These are phyloP conservation scores for Onthophagus taurus DNA, from an alignment of 1,140 invertebrate species.

Conservation along the genomic window DNA sequence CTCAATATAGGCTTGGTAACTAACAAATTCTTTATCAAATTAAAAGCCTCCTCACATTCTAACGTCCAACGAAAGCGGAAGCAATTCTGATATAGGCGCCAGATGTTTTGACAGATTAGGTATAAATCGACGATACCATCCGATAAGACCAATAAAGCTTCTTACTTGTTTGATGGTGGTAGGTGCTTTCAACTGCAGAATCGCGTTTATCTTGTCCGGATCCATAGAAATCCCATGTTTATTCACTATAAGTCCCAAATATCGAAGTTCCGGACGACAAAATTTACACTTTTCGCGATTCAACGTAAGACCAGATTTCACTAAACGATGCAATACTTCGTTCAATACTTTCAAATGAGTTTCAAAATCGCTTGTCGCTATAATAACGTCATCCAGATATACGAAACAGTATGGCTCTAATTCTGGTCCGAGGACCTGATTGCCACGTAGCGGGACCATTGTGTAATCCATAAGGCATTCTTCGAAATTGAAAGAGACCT, in stretches of 20 bases:
- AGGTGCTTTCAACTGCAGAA: slow-evolving; percentile 23
- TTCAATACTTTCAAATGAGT: slow-evolving; percentile 25
- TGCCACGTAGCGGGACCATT: slow-evolving; percentile 36
- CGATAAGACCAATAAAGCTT: background rate
- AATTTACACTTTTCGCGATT: background rate
- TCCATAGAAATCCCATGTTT: slow-evolving; percentile 25
- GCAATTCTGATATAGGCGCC: background rate
- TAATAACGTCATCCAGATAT: slow-evolving; percentile 30
- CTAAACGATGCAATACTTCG: background rate
- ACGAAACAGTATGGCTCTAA: slow-evolving; percentile 21
- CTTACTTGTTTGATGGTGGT: slow-evolving; percentile 5
- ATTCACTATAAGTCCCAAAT: slow-evolving; percentile 31
- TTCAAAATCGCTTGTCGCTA: slow-evolving; percentile 29
- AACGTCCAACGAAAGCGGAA: background rate
- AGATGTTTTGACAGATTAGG: background rate
- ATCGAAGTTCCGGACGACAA: background rate
- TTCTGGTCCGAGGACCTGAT: slow-evolving; percentile 19
- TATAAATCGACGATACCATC: background rate
- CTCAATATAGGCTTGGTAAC: slow-evolving; percentile 15
- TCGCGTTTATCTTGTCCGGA: slow-evolving; percentile 27
- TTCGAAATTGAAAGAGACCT: slow-evolving; percentile 28
- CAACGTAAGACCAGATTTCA: background rate
- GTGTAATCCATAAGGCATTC: slow-evolving; percentile 27
- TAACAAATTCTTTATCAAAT: slow-evolving; percentile 13
- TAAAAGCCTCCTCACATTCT: background rate